Conservation (phyloP, 1,140 invertebrate genomes). For the Pseudomyrmex flavicornis region DNA sequence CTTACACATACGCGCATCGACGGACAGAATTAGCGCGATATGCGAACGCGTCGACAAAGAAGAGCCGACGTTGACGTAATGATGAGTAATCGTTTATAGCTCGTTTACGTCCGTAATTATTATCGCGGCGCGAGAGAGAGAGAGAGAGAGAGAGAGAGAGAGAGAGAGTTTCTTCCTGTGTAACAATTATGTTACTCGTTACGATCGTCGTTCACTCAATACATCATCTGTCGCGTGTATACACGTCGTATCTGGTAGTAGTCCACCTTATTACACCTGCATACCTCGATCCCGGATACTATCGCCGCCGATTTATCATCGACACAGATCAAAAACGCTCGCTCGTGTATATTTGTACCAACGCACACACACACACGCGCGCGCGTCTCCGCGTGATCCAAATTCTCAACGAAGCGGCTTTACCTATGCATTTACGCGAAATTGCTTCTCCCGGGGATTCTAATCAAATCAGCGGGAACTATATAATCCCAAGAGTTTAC, state of each 20-base stretch:
- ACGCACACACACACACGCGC: no score
- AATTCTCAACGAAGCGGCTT: neutral
- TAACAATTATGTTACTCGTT: constrained; percentile 44
- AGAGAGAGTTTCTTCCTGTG: constrained; percentile 3
- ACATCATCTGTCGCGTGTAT: constrained; percentile 18
- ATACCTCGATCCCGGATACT: constrained; percentile 29
- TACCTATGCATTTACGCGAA: neutral
- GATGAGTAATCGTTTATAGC: constrained; percentile 31
- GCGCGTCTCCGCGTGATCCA: no score
- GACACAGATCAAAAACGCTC: constrained; percentile 28
- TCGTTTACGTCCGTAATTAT: constrained; percentile 33
- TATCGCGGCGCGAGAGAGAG: neutral
- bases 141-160: neutral
- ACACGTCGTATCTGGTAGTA: constrained; percentile 22
- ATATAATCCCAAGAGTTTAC: neutral
- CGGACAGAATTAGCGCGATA: constrained; percentile 27
- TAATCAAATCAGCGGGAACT: neutral
- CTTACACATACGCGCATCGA: constrained; percentile 15
- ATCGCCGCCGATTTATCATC: constrained; percentile 48
- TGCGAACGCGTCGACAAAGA: neutral
- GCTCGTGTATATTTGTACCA: neutral
- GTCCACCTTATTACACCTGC: constrained; percentile 24
- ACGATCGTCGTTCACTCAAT: constrained; percentile 25
- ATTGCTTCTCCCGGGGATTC: neutral
- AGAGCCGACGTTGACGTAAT: constrained; percentile 12